These are phyloP conservation scores for Nesoenas mayeri DNA, from an alignment of 2,113 vertebrate species.

Conservation along the genomic window DNA sequence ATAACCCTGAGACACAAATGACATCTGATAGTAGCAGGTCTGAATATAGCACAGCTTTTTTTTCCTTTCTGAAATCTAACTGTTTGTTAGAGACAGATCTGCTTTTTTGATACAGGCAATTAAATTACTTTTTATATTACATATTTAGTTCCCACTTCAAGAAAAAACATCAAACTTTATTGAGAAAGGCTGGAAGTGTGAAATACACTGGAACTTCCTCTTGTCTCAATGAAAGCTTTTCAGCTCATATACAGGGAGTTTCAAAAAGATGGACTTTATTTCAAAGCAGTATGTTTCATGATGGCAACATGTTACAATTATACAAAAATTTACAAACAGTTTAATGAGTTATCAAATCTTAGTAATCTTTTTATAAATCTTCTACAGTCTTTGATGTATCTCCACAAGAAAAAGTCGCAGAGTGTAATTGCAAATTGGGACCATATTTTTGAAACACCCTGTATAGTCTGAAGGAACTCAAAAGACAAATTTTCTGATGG, in stretches of 20 bases:
- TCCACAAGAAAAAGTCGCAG: no score
- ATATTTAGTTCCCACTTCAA: neutral
- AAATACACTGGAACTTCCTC: neutral
- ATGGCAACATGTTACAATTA: no score
- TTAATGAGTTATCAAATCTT: no score
- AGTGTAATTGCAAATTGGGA: no score
- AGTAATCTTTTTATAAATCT: no score
- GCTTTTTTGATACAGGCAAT: neutral
- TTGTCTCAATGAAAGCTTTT: neutral
- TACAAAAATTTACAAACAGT: no score
- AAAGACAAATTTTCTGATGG: neutral
- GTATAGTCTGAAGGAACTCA: neutral
- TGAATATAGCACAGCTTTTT: neutral
- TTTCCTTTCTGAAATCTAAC: neutral
- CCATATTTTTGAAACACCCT: no score
- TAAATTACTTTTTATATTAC: neutral
- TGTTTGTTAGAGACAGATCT: neutral
- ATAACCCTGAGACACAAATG: neutral
- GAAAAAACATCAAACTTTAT: neutral
- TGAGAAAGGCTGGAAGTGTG: neutral
- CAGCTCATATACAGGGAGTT: neutral
- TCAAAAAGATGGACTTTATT: no score
- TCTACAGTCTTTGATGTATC: no score
- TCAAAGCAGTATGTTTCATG: no score
- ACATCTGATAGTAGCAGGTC: neutral